Conservation (phyloP, 2,113 vertebrate species). For the Meles meles region DNA sequence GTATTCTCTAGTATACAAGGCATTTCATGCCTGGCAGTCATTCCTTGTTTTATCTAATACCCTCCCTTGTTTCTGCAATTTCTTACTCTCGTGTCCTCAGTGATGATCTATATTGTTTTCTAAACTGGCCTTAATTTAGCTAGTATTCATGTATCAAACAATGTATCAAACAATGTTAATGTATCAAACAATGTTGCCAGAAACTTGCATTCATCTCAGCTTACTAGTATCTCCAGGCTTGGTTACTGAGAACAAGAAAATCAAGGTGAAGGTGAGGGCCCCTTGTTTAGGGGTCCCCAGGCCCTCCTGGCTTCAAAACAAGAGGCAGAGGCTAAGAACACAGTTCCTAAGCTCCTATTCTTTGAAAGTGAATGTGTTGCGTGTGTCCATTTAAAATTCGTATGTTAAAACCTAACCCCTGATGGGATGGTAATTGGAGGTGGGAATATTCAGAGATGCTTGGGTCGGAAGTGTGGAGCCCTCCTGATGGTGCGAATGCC, state of each 20-base stretch:
- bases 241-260: background rate
- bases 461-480: background rate
- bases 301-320: background rate
- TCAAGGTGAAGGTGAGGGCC: background rate
- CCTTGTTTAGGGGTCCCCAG: background rate
- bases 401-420: background rate
- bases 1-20: background rate
- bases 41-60: background rate
- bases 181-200: background rate
- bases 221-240: background rate
- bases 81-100: background rate
- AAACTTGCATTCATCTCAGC: background rate
- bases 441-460: background rate
- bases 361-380: background rate
- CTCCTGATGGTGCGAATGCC: background rate
- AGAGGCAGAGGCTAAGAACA: background rate
- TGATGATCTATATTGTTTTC: background rate
- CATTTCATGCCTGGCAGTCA: background rate
- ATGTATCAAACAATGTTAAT: background rate
- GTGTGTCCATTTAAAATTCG: background rate
- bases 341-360: background rate
- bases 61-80: background rate
- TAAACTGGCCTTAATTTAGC: background rate
- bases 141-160: background rate
- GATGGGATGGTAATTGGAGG: background rate